Conservation (phyloP, 2,113 vertebrate genomes). For the Coptodon rendalli region DNA sequence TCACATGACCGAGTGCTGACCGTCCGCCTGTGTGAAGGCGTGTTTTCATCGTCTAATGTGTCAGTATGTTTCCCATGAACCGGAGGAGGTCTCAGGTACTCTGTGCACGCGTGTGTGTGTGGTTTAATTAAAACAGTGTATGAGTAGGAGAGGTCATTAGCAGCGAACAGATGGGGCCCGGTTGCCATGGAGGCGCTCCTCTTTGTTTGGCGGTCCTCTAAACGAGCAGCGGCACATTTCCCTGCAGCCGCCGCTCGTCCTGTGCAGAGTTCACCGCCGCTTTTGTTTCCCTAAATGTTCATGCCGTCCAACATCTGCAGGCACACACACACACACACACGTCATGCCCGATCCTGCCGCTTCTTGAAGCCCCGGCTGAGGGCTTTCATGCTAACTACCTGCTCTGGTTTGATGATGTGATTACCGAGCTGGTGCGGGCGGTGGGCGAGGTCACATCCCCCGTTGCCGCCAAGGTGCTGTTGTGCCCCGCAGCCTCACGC, state of each 20-base stretch:
- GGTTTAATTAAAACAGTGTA: slow-evolving; percentile 62
- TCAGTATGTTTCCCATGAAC: neutral
- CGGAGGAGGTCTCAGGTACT: neutral
- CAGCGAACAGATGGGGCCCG: slow-evolving; percentile 64
- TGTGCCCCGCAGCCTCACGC: neutral
- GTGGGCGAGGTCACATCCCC: neutral
- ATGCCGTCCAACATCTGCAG: slow-evolving; percentile 22
- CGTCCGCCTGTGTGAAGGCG: neutral
- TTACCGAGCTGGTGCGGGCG: neutral
- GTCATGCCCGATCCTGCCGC: neutral
- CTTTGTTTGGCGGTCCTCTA: slow-evolving; percentile 42
- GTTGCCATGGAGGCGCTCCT: slow-evolving; percentile 35
- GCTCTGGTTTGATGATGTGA: neutral
- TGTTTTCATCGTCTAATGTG: neutral
- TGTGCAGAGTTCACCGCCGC: neutral
- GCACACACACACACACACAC: neutral
- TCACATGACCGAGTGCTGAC: neutral
- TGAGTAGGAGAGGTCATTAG: slow-evolving; percentile 66
- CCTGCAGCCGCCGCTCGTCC: neutral
- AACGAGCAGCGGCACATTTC: slow-evolving; percentile 8
- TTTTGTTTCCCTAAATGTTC: neutral
- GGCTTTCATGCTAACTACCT: neutral
- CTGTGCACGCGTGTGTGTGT: neutral
- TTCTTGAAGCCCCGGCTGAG: neutral
- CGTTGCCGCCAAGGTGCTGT: neutral